Base-by-base conservation (phyloP, 2,113 vertebrate species). In the Oophaga pumilio region DNA sequence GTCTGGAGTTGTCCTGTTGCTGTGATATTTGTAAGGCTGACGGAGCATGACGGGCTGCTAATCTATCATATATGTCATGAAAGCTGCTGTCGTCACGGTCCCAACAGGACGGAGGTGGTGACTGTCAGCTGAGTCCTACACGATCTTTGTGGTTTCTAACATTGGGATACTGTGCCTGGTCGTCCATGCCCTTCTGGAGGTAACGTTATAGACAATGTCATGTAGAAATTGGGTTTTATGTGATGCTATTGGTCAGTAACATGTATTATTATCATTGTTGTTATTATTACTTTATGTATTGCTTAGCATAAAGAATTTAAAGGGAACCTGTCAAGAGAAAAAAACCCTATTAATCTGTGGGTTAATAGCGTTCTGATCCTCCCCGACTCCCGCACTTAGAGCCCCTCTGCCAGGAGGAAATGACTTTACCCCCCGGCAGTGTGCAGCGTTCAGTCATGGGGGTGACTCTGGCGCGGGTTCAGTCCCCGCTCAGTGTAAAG, bases 81-180 rank as follows among this genome's bases (percentile, higher is more conserved):
- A 76, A 85, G 84, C 57, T 53, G 59, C 84, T 85, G 84, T 85
- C 84, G 84, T 53, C 84, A 77, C 73, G 49, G 26, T 85, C 73
- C 33, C 57, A 22, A 53, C 43, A 85, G 73, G 43, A 64, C 74
- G 22, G 84, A 76, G 84, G 73, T 76, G 56, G 50, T 22, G 52
- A 26, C 68, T 28, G 49, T 73, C 33, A 84, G 82, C 68, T 20
- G 83, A 74, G 71, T 52, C 69, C 53, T 59, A n/a, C 57, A 33
- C 56, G 33, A 12, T 60, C 6, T 60, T 80, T 80, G 53, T 43
- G 57, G 53, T 79, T 59, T 79, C 24, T 14, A 4, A 56, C 76
- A 15, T 6, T n/a, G n/a, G 49, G 20, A 78, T 57, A 57, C 77
- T 28, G 14, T 59, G 76, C 56, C 18, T 5, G 76, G 50, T 43